Conservation (phyloP, 2,888 invertebrate species). For the Ophraella communa region DNA sequence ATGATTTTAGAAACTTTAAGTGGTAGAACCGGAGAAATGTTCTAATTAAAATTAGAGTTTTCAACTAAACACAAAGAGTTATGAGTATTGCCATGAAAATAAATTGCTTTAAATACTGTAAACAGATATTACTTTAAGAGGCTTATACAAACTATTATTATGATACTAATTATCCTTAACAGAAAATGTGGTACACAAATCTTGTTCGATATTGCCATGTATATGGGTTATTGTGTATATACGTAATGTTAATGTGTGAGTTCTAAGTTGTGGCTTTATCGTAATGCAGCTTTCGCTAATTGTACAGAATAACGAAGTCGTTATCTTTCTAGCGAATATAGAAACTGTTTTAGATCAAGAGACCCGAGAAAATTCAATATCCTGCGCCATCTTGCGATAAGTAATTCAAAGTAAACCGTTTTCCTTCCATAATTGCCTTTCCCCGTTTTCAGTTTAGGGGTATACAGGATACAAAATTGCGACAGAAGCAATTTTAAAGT, state of each 20-base stretch:
- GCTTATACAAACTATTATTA: background rate
- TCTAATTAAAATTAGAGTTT: background rate
- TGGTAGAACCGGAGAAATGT: background rate
- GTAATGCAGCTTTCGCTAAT: background rate
- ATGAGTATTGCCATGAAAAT: background rate
- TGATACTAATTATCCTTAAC: too few species aligned
- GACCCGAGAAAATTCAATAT: conserved; percentile 21
- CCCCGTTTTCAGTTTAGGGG: conserved; percentile 26
- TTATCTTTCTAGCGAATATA: background rate
- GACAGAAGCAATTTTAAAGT: conserved; percentile 38
- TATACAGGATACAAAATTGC: conserved; percentile 33
- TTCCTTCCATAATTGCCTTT: conserved; percentile 35
- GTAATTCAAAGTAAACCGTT: conserved; percentile 35
- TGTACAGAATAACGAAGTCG: background rate
- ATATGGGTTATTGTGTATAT: too few species aligned
- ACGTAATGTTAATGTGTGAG: too few species aligned
- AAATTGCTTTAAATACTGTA: background rate
- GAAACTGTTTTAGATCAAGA: conserved; percentile 1
- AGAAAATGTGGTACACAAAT: too few species aligned
- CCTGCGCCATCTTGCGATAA: conserved; percentile 28
- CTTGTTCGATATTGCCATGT: too few species aligned
- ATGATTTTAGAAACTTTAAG: background rate
- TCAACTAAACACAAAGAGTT: background rate
- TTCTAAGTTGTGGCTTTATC: too few species aligned
- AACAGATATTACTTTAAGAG: background rate